Base-by-base conservation (phyloP, 2,113 vertebrate genomes). In the Entomyzon cyanotis region DNA sequence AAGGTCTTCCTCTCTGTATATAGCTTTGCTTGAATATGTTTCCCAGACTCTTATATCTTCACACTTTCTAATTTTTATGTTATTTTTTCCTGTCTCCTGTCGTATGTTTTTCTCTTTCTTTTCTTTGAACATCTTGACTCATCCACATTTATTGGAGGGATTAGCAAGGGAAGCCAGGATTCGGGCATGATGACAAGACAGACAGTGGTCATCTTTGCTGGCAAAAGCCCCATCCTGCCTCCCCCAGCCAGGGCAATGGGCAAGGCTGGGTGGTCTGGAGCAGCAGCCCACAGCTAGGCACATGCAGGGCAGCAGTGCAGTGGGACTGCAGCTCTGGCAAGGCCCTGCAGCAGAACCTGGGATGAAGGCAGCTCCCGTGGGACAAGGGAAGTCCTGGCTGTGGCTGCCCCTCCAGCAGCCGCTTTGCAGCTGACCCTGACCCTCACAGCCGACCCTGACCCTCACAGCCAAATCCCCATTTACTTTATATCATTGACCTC, bases 141-240 rank as follows among this genome's bases (percentile, higher is more conserved):
- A 55, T 33, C 18, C 21, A 64, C 33, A 15, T 50, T 44, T 75
- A 28, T 42, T 93, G 28, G 60, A 42, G 39, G 17, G n/a, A 55
- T 79, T 59, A 68, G 76, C 39, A 71, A 71, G 20, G 31, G 50
- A 84, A 63, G 46, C 50, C 1, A 1, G 37, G 55, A 81, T 39
- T 37, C 0, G 0, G 25, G 21, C 0, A 1, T 11, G 59, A 23
- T 65, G 46, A 60, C 64, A 31, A 39, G 63, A 35, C 8, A 28
- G 25, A 35, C 49, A 58, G 46, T 28, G 25, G 8, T n/a, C 27
- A 11, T 31, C 35, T 76, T 47, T 56, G 59, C 67, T 2, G 1
- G 15, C 27, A 20, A 2, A 55, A 39, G 13, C 39, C 25, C 47
- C 30, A 7, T 7, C 12, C 31, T 4, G 3, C 27, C 0, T 0